Base-by-base conservation (phyloP, 2,797 vertebrate species). In the Alcedo quadribrachys region DNA sequence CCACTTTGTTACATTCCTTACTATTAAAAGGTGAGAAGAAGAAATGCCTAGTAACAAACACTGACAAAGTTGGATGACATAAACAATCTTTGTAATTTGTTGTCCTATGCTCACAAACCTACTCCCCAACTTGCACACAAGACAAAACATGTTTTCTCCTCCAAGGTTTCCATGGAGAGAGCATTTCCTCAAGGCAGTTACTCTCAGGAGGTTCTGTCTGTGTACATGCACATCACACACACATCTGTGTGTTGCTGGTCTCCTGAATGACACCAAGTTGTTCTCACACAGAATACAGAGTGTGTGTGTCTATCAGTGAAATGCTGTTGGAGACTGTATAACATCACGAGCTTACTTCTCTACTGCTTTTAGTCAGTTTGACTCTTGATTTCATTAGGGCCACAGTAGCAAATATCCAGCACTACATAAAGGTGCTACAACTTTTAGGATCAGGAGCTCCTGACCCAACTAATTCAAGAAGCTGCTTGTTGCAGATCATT, bases 61-160 rank as follows among this genome's bases (percentile, higher is more conserved):
- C 30, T 65, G 84, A 79, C 79, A 83, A 85, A 70, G 68, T 80
- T 76, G 53, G 75, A 71, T 28, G 46, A 37, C 57, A 24, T 63
- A 92, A 77, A 69, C 85, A 77, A 5, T 74, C 81, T 76, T 92
- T 95, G 89, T 63, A 71, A 91, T 89, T 95, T 62, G 30, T 93
- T 95, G 70, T 84, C 58, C 74, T 76, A 25, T 60, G 90, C 88
- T 85, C 66, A 91, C 70, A 90, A 94, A 93, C 20, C 54, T 70
- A 30, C 88, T 96, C 79, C 87, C 48, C 65, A 87, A 1, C 48
- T 76, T 33, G 14, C 35, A 43, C 20, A 90, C 70, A 87, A 93
- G 61, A 87, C 76, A 82, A 66, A 93, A 76, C 57, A 33, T 20
- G 27, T 93, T 93, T 90, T 80, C 17, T 80, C 11, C 16, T 75